These are phyloP conservation scores for Bellardia pandia DNA, from an alignment of 2,888 invertebrate species.

Conservation along the genomic window DNA sequence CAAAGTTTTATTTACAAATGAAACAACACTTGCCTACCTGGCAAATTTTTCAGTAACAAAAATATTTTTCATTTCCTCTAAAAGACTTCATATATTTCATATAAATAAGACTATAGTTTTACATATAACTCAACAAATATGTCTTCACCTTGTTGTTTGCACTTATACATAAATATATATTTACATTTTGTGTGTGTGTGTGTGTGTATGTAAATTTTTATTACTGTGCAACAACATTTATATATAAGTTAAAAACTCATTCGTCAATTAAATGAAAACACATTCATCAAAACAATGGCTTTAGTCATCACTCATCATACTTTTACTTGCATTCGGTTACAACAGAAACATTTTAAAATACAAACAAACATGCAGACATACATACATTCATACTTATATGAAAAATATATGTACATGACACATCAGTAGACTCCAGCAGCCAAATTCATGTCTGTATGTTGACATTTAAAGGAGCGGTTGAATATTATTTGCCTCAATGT, in stretches of 20 bases:
- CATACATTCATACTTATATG: background rate
- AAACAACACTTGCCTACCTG: background rate
- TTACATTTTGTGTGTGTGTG: too few relatives aligned
- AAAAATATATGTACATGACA: background rate
- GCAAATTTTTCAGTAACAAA: conserved; percentile 10
- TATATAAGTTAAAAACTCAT: conserved; percentile 80
- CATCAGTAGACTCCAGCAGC: background rate
- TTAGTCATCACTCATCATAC: conserved; percentile 71
- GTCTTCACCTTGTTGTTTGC: conserved; percentile 49
- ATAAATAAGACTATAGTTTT: conserved; percentile 18
- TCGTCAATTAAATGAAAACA: conserved; percentile 82
- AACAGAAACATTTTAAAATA: conserved; percentile 35
- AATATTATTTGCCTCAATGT: conserved; percentile 30
- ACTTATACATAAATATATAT: too few relatives aligned
- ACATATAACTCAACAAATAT: conserved; percentile 1
- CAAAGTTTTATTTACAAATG: background rate
- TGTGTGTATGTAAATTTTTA: conserved; percentile 29
- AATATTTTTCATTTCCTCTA: conserved; percentile 19
- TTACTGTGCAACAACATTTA: conserved; percentile 65
- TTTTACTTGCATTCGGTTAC: conserved; percentile 44
- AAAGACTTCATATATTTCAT: conserved; percentile 29
- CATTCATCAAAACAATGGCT: conserved; percentile 81
- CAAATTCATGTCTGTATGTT: background rate
- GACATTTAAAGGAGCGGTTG: background rate
- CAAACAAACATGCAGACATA: background rate